Evolutionary conservation across 2,797 vertebrate species (phyloP).

Genomic region (Lepilemur ruficaudatus): DNA sequence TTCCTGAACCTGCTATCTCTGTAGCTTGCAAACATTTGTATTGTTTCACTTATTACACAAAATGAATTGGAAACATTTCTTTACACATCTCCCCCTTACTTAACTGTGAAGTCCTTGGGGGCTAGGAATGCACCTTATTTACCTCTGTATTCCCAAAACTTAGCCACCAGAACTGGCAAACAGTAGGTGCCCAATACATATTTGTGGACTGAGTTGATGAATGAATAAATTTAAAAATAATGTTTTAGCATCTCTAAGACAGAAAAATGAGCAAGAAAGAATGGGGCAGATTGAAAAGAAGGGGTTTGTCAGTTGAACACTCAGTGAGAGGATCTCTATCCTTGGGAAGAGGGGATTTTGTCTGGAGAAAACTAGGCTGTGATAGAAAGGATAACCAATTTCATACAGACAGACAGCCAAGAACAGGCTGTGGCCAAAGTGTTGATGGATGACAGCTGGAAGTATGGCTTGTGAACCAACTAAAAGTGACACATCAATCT

Average conservation of each 20-base stretch:
- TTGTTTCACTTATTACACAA: not conserved
- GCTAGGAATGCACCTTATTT: not conserved
- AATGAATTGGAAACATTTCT: not conserved
- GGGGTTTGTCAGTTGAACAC: not conserved
- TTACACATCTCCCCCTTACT: not conserved
- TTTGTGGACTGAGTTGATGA: not conserved
- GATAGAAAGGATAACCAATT: conserved; percentile 67
- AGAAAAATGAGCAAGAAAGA: conserved; percentile 27
- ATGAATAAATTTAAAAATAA: not conserved
- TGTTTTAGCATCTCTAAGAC: not conserved
- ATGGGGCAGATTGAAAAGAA: not conserved
- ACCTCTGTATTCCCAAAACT: not conserved
- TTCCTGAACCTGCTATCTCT: not conserved
- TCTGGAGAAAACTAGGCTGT: conserved; percentile 42
- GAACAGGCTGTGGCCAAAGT: conserved; percentile 64
- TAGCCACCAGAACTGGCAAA: not conserved
- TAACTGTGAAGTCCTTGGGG: not conserved
- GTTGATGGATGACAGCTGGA: conserved; percentile 72
- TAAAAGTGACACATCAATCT: conserved; percentile 66
- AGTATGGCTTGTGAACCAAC: conserved; percentile 55
- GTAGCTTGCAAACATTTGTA: not conserved
- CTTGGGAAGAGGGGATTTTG: conserved; percentile 47
- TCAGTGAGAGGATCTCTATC: conserved; percentile 15
- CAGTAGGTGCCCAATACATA: not conserved
- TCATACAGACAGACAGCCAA: conserved; percentile 50